Conservation (phyloP, 92 coral and sea anemone genomes). For the Isaurus tuberculatus region DNA sequence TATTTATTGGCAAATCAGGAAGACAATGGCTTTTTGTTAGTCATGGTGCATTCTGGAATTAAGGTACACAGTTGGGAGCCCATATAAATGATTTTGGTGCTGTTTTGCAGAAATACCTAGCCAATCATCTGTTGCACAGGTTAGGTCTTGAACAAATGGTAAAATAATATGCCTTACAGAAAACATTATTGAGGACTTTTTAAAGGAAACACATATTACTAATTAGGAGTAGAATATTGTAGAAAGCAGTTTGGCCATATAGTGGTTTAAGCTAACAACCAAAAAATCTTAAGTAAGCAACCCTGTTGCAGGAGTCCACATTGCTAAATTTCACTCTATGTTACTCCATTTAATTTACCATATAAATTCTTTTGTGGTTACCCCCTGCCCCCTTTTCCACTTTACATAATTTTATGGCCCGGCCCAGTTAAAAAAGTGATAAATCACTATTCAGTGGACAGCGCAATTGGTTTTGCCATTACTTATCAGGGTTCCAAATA, state of each 20-base stretch:
- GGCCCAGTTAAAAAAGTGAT: constrained; percentile 32
- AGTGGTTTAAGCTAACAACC: constrained; percentile 10
- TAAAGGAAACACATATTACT: constrained; percentile 25
- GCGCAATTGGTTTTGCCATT: not conserved
- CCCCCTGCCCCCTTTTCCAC: constrained; percentile 29
- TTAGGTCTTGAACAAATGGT: constrained; percentile 31
- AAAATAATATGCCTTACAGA: constrained; percentile 24
- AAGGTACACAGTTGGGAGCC: constrained; percentile 41
- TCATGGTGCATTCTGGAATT: constrained; percentile 43
- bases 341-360: constrained; percentile 23
- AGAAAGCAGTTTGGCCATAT: constrained; percentile 43
- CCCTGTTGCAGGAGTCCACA: constrained; percentile 40
- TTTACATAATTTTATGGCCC: constrained; percentile 36
- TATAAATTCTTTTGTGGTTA: not conserved
- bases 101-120: constrained; percentile 33
- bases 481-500: too few species aligned
- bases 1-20: constrained; percentile 36
- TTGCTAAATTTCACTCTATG: constrained; percentile 30
- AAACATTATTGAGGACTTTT: constrained; percentile 35
- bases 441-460: constrained; percentile 28
- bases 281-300: constrained; percentile 18
- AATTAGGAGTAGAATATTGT: constrained; percentile 36
- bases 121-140: not conserved
- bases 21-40: constrained; percentile 44
- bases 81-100: constrained; percentile 21